These are phyloP conservation scores for Aelia acuminata DNA, from an alignment of 2,888 invertebrate species.

Conservation along the genomic window DNA sequence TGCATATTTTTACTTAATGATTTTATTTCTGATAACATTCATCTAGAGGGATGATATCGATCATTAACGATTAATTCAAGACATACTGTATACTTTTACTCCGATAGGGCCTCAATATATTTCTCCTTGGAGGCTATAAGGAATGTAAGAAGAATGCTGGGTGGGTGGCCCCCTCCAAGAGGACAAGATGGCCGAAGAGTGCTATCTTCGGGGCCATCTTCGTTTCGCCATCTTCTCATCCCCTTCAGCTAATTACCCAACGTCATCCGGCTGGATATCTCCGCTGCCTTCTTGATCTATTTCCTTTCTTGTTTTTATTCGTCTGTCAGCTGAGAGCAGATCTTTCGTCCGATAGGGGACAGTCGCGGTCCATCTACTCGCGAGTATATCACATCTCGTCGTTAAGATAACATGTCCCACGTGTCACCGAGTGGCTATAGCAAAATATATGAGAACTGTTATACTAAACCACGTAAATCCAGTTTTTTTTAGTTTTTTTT, in stretches of 20 bases:
- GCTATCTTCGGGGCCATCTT: slow-evolving; percentile 46
- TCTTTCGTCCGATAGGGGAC: neutral
- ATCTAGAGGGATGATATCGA: too few relatives aligned
- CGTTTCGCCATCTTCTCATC: slow-evolving; percentile 50
- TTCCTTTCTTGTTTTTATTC: slow-evolving; percentile 42
- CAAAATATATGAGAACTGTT: too few relatives aligned
- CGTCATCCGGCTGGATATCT: slow-evolving; percentile 11
- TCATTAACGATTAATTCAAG: neutral
- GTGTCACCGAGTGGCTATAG: neutral
- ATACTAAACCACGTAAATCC: too few relatives aligned
- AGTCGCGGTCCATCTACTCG: neutral
- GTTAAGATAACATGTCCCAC: neutral
- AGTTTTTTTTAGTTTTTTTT: too few relatives aligned
- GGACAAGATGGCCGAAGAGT: slow-evolving; percentile 30
- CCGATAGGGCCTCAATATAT: neutral
- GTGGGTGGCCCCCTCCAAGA: neutral
- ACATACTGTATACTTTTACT: too few relatives aligned
- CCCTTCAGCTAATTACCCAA: slow-evolving; percentile 22
- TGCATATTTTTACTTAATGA: too few relatives aligned
- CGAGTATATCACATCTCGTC: neutral
- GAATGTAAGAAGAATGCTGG: slow-evolving; percentile 10
- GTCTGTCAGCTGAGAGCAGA: neutral
- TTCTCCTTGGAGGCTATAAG: neutral
- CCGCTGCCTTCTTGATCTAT: neutral
- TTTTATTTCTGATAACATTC: too few relatives aligned